A percentile compares a stretch with the other conserved stretches of the same genome.
Conservation (phyloP, 2,113 vertebrate genomes). For the Meles meles region DNA sequence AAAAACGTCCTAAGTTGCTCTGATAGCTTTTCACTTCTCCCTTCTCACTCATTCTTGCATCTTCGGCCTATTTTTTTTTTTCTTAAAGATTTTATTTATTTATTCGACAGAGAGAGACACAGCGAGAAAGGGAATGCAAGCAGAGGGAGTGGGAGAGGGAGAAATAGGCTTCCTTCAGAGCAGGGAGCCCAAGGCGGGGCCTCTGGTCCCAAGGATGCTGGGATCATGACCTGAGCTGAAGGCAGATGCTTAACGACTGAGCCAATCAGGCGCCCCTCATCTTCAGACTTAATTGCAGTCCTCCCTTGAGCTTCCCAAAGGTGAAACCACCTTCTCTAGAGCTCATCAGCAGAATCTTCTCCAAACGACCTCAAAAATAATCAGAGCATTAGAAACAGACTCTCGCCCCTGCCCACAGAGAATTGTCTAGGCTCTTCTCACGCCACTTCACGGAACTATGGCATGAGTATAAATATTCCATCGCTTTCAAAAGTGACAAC, state of each 20-base stretch:
- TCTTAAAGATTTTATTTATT: too few relatives aligned
- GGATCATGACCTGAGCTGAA: too few relatives aligned
- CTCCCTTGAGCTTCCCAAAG: background rate
- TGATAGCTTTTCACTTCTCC: background rate
- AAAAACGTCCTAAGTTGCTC: background rate
- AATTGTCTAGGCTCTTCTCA: background rate
- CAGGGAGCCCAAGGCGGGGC: too few relatives aligned
- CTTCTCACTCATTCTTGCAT: background rate
- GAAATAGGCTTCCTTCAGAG: too few relatives aligned
- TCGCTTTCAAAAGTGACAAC: background rate
- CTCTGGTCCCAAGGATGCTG: too few relatives aligned
- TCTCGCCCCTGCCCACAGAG: background rate
- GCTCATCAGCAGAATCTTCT: background rate
- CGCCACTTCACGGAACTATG: background rate
- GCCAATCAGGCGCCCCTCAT: too few relatives aligned
- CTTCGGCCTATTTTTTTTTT: background rate
- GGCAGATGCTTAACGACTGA: too few relatives aligned
- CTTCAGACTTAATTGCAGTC: background rate
- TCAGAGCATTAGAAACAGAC: background rate
- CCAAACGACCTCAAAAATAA: background rate
- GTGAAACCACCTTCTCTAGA: background rate
- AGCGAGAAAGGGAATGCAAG: too few relatives aligned
- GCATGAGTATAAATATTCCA: background rate
- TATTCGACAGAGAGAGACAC: too few relatives aligned
- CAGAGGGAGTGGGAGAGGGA: too few relatives aligned